phyloP scores from a whole-genome alignment of 2,888 invertebrate genomes.

The Axea sp. region DNA sequence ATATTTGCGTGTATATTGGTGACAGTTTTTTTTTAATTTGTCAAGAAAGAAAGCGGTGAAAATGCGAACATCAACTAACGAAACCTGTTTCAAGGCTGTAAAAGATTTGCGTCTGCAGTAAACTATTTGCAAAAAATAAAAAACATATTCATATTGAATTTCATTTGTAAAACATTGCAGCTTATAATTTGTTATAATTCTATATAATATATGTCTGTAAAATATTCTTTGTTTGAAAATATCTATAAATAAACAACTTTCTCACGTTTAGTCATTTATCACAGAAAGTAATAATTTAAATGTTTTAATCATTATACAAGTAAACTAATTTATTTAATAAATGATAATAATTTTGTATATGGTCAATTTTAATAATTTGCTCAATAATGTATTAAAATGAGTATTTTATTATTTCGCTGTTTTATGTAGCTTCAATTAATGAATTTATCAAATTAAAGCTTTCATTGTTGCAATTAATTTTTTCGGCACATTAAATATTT shows the following conservation, averaged over 20 bases:
- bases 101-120: conserved; percentile 22
- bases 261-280: background rate
- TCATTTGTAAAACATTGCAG: conserved; percentile 9
- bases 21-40: conserved; percentile 45
- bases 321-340: too few species aligned
- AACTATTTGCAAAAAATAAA: conserved; percentile 33
- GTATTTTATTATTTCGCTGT: too few species aligned
- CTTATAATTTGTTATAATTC: conserved; percentile 19
- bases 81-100: conserved; percentile 68
- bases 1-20: conserved; percentile 12
- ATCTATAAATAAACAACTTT: background rate
- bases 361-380: too few species aligned
- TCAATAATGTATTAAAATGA: too few species aligned
- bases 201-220: conserved; percentile 2
- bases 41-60: conserved; percentile 75
- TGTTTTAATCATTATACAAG: too few species aligned
- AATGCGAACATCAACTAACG: conserved; percentile 66
- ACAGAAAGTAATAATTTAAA: conserved; percentile 4
- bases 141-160: conserved; percentile 15
- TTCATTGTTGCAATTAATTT: conserved; percentile 17
- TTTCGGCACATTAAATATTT: background rate
- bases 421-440: conserved; percentile 4
- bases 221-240: background rate
- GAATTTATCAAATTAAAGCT: conserved; percentile 21
- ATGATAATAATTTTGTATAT: too few species aligned